Conservation (phyloP, 1,140 invertebrate species). For the Hyles euphorbiae region DNA sequence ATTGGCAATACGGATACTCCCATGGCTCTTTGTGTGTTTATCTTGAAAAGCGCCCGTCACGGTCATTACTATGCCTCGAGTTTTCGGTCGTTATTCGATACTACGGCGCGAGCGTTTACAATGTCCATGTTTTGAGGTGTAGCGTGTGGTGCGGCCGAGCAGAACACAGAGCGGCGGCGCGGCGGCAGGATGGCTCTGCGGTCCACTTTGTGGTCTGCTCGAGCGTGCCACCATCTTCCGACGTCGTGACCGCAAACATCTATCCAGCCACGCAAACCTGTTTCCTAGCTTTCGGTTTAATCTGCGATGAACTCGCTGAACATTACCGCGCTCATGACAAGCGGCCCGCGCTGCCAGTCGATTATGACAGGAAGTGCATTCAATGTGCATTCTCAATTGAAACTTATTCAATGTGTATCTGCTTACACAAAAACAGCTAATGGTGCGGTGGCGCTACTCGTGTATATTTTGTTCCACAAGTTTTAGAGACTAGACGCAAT, state of each 20-base stretch:
- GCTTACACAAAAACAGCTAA: too few species aligned
- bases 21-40: too few species aligned
- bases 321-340: constrained; percentile 21
- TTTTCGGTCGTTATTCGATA: background rate
- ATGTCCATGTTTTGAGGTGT: constrained; percentile 30
- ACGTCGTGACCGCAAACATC: constrained; percentile 51
- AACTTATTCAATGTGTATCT: too few species aligned
- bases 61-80: too few species aligned
- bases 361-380: constrained; percentile 14
- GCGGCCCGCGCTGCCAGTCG: constrained; percentile 15
- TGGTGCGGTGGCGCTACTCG: too few species aligned
- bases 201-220: constrained; percentile 48
- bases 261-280: constrained; percentile 49
- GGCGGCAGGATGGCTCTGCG: constrained; percentile 33
- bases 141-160: constrained; percentile 11
- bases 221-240: constrained; percentile 42
- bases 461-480: too few species aligned
- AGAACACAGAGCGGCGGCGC: constrained; percentile 1
- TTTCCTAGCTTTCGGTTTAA: constrained; percentile 37
- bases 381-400: background rate
- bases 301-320: constrained; percentile 30
- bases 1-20: too few species aligned
- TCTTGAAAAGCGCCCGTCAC: too few species aligned
- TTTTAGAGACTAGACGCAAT: too few species aligned
- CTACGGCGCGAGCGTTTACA: constrained; percentile 3